Evolutionary conservation across 2,797 vertebrate genomes (phyloP), one percentile per base, ranked within the genome.

Genomic region (Sebastes hubbsi): DNA sequence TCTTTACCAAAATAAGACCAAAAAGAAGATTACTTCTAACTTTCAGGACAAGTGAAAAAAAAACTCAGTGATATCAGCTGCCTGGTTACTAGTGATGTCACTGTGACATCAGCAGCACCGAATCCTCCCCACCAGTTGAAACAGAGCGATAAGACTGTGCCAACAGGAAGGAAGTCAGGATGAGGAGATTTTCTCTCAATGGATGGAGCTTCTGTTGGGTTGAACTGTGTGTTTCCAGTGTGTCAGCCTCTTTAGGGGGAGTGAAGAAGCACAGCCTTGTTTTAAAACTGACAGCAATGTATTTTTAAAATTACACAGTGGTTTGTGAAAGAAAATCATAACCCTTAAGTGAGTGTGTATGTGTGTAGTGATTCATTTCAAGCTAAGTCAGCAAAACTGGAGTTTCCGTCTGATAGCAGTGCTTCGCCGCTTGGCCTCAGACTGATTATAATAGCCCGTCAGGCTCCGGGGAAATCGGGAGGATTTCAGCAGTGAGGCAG

Each of bases 61-160:
- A 46, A 46, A 13, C 22, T 8, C 13, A 42, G 6, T 24, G 22
- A 18, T 20, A 1, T 59, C 1, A 14, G 9, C 72, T 80, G 72
- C 77, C 77, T 49, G 59, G 87, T 64, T 63, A 87, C 82, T 49
- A 3, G 5, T 87, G 80, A 89, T 80, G 75, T 83, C 83, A 77
- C 60, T 0, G 2, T 52, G 80, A 82, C 58, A 6, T 78, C 73
- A 46, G 27, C 63, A 14, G 2, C 52, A 1, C 5, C 13, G 1
- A 18, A 0, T 18, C 42, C 42, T 49, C 42, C 42, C 42, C 42
- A 46, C 42, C 42, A 54, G 49, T n/a, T n/a, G 49, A 54, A 70
- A 34, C 22, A 1, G 6, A 24, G 16, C 8, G 30, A 14, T 20
- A 5, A 56, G 13, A 12, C 13, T 1, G 27, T n/a, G 79, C 24